A percentile compares a stretch with the other conserved stretches of the same genome.
These are phyloP conservation scores for Arizona elegans DNA, from an alignment of 2,113 vertebrate genomes.

Conservation along the genomic window DNA sequence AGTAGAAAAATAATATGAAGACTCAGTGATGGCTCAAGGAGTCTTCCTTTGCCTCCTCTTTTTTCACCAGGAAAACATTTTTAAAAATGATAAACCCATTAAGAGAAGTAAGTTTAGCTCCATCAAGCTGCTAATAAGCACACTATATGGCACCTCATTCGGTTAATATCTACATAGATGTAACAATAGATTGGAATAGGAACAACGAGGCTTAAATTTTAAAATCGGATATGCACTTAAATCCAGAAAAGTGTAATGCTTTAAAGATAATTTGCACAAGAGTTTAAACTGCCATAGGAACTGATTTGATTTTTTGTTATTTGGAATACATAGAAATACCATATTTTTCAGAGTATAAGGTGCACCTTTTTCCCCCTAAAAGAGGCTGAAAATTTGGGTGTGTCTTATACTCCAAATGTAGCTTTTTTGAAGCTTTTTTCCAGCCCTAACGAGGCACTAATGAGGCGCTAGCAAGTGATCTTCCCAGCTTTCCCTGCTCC, in stretches of 20 bases:
- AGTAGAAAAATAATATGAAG: neutral
- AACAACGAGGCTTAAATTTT: constrained; percentile 8
- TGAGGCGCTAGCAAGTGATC: too few species aligned
- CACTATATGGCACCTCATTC: neutral
- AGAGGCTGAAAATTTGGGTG: too few species aligned
- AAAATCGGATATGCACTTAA: neutral
- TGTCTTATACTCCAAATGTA: too few species aligned
- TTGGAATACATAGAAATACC: neutral
- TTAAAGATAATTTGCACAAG: constrained; percentile 26
- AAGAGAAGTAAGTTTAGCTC: neutral
- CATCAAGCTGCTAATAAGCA: constrained; percentile 13
- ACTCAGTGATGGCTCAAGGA: neutral
- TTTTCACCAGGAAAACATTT: neutral
- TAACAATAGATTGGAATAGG: constrained; percentile 12
- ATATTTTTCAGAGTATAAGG: too few species aligned
- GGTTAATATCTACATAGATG: neutral
- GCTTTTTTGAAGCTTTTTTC: too few species aligned
- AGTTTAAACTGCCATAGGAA: constrained; percentile 10
- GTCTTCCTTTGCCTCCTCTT: neutral
- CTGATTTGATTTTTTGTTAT: neutral
- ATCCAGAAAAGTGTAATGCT: constrained; percentile 6
- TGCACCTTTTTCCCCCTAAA: too few species aligned
- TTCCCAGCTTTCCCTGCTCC: too few species aligned
- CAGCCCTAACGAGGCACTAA: too few species aligned
- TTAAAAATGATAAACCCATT: constrained; percentile 9